These are phyloP conservation scores for Heliconius nattereri DNA, from an alignment of 1,140 invertebrate species.

Conservation along the genomic window DNA sequence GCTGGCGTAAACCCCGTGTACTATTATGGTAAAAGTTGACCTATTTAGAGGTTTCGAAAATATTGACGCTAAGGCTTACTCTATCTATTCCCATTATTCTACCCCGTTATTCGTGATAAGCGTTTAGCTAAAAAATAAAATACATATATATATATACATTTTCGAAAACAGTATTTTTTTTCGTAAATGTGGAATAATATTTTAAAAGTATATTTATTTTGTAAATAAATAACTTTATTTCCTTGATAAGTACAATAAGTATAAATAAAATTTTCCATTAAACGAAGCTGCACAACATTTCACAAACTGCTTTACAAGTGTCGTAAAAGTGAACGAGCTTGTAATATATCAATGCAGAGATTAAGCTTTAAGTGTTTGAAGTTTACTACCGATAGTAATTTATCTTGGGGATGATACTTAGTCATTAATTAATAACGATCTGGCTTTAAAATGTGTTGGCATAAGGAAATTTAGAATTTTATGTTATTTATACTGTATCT, in stretches of 20 bases:
- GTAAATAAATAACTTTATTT: too few relatives aligned
- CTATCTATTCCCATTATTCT: too few relatives aligned
- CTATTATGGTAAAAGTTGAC: too few relatives aligned
- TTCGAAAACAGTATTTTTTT: too few relatives aligned
- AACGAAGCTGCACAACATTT: conserved; percentile 7
- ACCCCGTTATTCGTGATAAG: too few relatives aligned
- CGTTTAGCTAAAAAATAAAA: too few relatives aligned
- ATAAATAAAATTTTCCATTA: not conserved
- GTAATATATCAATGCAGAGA: conserved; percentile 10
- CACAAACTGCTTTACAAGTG: conserved; percentile 3
- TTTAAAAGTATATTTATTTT: too few relatives aligned
- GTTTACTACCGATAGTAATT: conserved; percentile 1
- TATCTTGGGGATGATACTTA: conserved; percentile 3
- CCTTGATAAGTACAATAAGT: not conserved
- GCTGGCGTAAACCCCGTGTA: too few relatives aligned
- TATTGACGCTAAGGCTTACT: too few relatives aligned
- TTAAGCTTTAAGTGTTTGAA: conserved; percentile 12
- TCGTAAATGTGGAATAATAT: too few relatives aligned
- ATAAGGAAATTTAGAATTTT: not conserved
- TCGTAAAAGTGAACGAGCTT: conserved; percentile 9
- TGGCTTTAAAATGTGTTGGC: not conserved
- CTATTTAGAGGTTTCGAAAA: too few relatives aligned
- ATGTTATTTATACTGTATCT: not conserved
- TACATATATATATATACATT: too few relatives aligned
- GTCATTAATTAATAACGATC: conserved; percentile 5